Conservation (phyloP, 2,888 invertebrate species). For the Drosophila ustulata region DNA sequence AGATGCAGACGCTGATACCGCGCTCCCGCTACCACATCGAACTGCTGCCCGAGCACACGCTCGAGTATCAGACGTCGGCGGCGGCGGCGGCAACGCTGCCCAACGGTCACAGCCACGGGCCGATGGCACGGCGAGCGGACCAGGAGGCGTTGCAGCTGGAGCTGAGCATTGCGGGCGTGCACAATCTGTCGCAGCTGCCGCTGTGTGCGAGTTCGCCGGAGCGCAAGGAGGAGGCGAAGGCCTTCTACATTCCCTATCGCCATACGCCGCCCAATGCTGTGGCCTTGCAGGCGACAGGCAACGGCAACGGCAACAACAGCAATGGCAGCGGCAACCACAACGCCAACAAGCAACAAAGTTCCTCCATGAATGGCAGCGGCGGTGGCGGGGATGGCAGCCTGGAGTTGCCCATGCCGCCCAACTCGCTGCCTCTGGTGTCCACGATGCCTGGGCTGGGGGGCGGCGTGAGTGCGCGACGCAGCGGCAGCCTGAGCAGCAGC, state of each 20-base stretch:
- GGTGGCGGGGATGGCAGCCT: constrained; percentile 35
- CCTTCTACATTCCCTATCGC: constrained; percentile 80
- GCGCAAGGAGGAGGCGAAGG: constrained; percentile 69
- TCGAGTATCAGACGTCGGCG: constrained; percentile 77
- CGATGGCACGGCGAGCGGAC: constrained; percentile 48
- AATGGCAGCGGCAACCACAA: constrained; percentile 18
- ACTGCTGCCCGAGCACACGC: constrained; percentile 69
- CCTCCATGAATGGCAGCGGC: constrained; percentile 66
- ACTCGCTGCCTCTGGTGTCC: constrained; percentile 69
- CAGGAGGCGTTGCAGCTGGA: constrained; percentile 44
- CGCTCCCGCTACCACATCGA: constrained; percentile 77
- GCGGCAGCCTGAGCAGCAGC: constrained; percentile 79
- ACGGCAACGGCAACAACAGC: constrained; percentile 14
- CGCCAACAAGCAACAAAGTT: constrained; percentile 77
- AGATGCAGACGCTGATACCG: constrained; percentile 85
- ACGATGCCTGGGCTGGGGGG: constrained; percentile 62
- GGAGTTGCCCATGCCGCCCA: constrained; percentile 71
- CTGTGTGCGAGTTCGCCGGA: constrained; percentile 78
- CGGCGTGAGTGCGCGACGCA: constrained; percentile 63
- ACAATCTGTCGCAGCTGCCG: constrained; percentile 79
- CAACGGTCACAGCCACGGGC: constrained; percentile 74
- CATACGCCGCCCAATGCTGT: constrained; percentile 75
- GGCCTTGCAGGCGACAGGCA: constrained; percentile 41
- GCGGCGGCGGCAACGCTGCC: constrained; percentile 68
- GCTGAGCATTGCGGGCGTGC: constrained; percentile 71